Evolutionary conservation across 2,113 vertebrate species (phyloP).

Genomic region (Promerops cafer): DNA sequence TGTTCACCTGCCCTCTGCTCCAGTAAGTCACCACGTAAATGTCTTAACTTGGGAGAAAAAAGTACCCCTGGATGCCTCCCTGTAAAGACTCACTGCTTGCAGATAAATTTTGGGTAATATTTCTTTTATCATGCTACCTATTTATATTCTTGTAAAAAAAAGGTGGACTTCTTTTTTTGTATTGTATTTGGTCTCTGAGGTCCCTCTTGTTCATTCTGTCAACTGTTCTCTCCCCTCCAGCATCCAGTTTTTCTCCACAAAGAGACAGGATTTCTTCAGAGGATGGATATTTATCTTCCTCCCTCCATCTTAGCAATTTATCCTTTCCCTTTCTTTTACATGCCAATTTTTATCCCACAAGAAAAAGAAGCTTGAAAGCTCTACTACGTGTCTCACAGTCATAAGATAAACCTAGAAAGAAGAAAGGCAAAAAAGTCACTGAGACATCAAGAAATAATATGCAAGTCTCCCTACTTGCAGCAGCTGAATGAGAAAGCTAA

Average conservation of each 20-base stretch:
- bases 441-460: not conserved
- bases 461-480: not conserved
- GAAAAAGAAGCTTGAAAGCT: not conserved
- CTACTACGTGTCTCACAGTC: not conserved
- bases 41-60: not conserved
- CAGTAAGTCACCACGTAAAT: not conserved
- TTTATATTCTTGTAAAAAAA: not conserved
- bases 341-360: not conserved
- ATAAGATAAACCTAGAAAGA: not conserved
- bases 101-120: not conserved
- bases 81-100: not conserved
- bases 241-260: not conserved
- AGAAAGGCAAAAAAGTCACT: not conserved
- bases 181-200: not conserved
- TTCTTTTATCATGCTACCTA: not conserved
- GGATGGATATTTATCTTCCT: not conserved
- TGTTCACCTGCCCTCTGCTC: not conserved
- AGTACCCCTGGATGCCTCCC: not conserved
- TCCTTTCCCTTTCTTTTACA: not conserved
- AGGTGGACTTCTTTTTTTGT: not conserved
- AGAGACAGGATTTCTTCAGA: not conserved
- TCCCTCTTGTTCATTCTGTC: not conserved
- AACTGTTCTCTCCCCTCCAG: not conserved
- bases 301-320: not conserved
- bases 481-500: not conserved